Evolutionary conservation across 2,113 vertebrate genomes (phyloP), one percentile per base, ranked within the genome.

Genomic region (Lepidothrix coronata): DNA sequence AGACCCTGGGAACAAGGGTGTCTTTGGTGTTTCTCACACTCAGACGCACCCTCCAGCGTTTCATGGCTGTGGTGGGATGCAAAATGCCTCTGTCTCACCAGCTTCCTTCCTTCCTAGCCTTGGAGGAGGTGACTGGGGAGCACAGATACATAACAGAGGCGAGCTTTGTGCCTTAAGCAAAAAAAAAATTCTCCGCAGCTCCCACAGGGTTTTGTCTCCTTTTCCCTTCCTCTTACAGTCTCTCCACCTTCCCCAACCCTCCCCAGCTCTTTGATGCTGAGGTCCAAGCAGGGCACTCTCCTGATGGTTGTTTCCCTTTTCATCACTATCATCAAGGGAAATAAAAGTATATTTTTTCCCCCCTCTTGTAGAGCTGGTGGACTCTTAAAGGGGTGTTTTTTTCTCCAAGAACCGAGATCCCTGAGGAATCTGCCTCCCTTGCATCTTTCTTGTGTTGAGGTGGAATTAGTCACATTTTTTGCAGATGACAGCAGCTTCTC

Each of bases 351-450:
- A 18, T 8, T 76, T 91, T 87, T 72, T 39, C 30, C 27, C 27
- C n/a, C 0, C 1, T 83, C 4, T 0, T 39, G 15, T 61, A 58
- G 49, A 80, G 28, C 6, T 83, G 25, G 8, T 54, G 33, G 89
- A 49, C 16, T 23, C 37, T 41, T 35, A 44, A 77, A 86, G 73
- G 51, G 22, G 17, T 91, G 44, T 7, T 37, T 62, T 63, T 66
- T 52, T 55, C 44, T 91, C n/a, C 43, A 43, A 48, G 48, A 89
- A 54, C 37, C 2, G 2, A 91, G 39, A 89, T 66, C n/a, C 12
- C 68, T 12, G 39, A 83, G 59, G 80, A 89, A 91, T 86, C 58
- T 88, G 58, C n/a, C 28, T 73, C 55, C 23, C 14, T n/a, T 84
- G 49, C 24, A 5, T 67, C 59, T 68, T 72, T 72, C 49, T 85